A percentile compares a stretch with the other conserved stretches of the same genome.
phyloP scores from a whole-genome alignment of 1,140 invertebrate species.

The Microvelia longipes region DNA sequence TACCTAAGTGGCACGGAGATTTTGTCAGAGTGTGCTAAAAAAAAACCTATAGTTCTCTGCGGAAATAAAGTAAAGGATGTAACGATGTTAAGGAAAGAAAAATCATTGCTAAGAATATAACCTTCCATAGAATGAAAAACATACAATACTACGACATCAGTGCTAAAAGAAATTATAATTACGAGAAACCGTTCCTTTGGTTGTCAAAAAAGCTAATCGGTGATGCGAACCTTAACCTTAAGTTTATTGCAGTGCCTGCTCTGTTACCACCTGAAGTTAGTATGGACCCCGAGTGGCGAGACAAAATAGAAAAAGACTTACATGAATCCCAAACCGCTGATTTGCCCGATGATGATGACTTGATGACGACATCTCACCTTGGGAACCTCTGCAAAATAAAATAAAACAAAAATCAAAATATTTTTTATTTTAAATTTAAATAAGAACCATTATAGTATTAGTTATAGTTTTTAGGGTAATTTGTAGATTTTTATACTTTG shows the following conservation, averaged over 20 bases:
- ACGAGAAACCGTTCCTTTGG: conserved; percentile 99
- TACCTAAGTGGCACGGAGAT: conserved; percentile 98
- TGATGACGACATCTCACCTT: too few species aligned
- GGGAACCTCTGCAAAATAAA: too few species aligned
- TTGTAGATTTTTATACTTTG: too few species aligned
- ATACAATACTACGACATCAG: conserved; percentile 99
- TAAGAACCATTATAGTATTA: too few species aligned
- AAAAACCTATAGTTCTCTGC: conserved; percentile 95
- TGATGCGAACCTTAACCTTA: conserved; percentile 94
- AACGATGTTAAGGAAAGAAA: conserved; percentile 99
- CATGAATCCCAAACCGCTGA: too few species aligned
- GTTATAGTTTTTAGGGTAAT: too few species aligned
- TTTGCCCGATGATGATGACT: too few species aligned
- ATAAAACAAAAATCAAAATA: too few species aligned
- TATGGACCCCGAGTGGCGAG: conserved; percentile 92
- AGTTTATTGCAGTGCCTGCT: conserved; percentile 98
- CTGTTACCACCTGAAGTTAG: conserved; percentile 92
- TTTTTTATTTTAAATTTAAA: too few species aligned
- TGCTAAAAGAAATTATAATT: conserved; percentile 99
- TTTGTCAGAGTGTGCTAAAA: conserved; percentile 94
- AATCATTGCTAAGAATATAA: conserved; percentile 98
- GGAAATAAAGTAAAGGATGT: conserved; percentile 98
- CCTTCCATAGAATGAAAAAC: conserved; percentile 99
- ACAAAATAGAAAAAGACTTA: conserved; percentile 94
- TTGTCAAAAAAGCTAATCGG: conserved; percentile 93